Percentiles rank a stretch among this genome's conserved stretches.
Evolutionary conservation across 2,797 vertebrate genomes (phyloP).

Genomic region (Acanthurus leucopareius): DNA sequence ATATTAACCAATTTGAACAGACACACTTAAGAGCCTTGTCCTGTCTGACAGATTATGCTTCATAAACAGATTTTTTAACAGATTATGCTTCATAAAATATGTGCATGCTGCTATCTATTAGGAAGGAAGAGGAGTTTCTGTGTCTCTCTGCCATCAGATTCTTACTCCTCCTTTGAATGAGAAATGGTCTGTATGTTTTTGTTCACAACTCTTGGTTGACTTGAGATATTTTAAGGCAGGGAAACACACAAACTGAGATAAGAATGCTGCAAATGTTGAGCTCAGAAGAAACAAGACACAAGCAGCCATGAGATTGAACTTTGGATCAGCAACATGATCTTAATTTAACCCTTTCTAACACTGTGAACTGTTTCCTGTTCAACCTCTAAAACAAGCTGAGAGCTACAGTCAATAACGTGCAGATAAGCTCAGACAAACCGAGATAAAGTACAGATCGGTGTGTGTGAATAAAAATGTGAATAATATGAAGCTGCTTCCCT

Average conservation of each 20-base stretch:
- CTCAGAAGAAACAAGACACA: background rate
- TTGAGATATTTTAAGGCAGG: background rate
- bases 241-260: background rate
- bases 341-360: background rate
- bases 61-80: too few species aligned
- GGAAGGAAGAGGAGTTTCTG: background rate
- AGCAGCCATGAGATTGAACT: slow-evolving; percentile 34
- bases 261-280: background rate
- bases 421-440: background rate
- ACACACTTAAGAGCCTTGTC: too few species aligned
- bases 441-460: slow-evolving; percentile 2
- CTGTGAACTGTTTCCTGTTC: background rate
- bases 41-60: too few species aligned
- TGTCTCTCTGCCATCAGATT: background rate
- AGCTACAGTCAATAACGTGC: background rate
- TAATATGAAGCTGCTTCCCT: slow-evolving; percentile 10
- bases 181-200: background rate
- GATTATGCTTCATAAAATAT: too few species aligned
- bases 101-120: background rate
- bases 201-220: background rate
- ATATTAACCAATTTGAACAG: too few species aligned
- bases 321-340: slow-evolving; percentile 28
- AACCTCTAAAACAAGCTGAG: background rate
- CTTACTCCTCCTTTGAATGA: too few species aligned
- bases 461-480: background rate